Percentiles rank a stretch among this genome's conserved stretches.
Evolutionary conservation across 2,113 vertebrate species (phyloP).

Genomic region (Emydura subglobosa): DNA sequence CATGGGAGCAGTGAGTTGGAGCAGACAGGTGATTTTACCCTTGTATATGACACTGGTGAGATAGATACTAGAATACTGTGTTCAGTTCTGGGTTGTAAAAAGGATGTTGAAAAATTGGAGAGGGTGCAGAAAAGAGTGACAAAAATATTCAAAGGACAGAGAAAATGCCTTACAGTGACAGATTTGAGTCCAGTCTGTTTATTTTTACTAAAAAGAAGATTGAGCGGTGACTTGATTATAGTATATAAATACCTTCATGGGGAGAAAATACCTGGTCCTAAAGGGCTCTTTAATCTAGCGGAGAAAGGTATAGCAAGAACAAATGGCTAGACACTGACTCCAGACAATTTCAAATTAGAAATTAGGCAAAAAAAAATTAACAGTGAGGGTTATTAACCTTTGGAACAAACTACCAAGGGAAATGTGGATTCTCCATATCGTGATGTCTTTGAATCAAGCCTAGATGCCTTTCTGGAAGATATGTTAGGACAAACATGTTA

Average conservation of each 20-base stretch:
- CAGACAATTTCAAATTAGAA: neutral
- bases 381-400: neutral
- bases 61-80: neutral
- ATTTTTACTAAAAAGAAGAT: neutral
- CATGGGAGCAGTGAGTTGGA: neutral
- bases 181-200: neutral
- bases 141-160: neutral
- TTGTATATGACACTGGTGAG: neutral
- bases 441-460: neutral
- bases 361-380: neutral
- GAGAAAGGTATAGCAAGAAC: neutral
- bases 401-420: neutral
- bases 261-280: neutral
- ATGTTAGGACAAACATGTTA: neutral
- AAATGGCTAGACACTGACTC: neutral
- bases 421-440: neutral
- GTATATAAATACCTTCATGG: neutral
- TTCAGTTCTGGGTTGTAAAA: neutral
- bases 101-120: neutral
- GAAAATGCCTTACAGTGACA: neutral
- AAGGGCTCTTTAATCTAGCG: neutral
- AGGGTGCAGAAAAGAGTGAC: neutral
- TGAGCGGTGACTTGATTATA: neutral
- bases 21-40: neutral
- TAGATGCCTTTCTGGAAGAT: neutral